Evolutionary conservation across 2,888 invertebrate species (phyloP), one percentile per base, ranked within the genome.

Genomic region (Drosophila ochracea): DNA sequence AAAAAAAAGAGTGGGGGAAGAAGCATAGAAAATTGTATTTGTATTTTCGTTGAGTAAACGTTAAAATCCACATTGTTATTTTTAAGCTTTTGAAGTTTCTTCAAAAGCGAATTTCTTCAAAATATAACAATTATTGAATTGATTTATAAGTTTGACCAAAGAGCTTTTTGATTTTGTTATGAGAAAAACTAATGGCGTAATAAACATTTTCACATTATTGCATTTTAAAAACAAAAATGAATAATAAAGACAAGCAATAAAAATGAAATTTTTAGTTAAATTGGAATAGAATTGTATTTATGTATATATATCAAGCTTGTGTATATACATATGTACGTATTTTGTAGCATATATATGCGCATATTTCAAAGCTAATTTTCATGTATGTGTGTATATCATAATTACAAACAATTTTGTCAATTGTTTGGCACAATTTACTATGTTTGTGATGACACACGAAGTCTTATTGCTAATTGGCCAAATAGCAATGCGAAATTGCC

Each of bases 361-460:
- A 25, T 7, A 25, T 25, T 16, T 47, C 47, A 47, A 9, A 25
- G 47, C 25, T 16, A 9, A 47, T 47, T 25, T 47, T 16, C 4
- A 47, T 21, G 11, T 11, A 2, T 47, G 25, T 9, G 9, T 47
- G 47, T 37, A 30, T n/a, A 33, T 25, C 16, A 31, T 41, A 35
- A 53, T 54, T 13, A 37, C 19, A 59, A 31, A 59, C n/a, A 49
- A 49, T 60, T 52, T 63, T 54, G 43, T 30, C 49, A 58, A 66
- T 54, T 71, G 58, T 62, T 63, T 49, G 59, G 59, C 47, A 60
- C 33, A 55, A 76, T 55, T 63, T 62, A 37, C 63, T 52, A 33
- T 62, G 49, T 30, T 49, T 57, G 37, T 59, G 43, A 39, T 65
- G 35, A 50, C 60, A 52, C 33, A 30, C 59, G 28, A 54, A 55